These are phyloP conservation scores for Mastomys coucha DNA, from an alignment of 2,113 vertebrate species.

Conservation along the genomic window DNA sequence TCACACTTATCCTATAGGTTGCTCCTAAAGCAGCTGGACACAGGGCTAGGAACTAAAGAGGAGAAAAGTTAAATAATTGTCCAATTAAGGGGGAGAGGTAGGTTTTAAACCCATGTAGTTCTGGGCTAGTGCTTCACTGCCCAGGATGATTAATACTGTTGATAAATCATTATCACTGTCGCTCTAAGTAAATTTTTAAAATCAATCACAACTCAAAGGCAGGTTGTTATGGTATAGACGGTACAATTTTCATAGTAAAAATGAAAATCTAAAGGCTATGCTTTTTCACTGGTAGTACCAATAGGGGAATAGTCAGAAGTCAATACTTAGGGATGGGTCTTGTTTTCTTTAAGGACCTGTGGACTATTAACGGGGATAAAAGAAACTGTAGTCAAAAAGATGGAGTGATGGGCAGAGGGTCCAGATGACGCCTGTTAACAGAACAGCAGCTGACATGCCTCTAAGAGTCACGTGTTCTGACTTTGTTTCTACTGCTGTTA, in stretches of 20 bases:
- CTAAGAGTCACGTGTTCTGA: neutral
- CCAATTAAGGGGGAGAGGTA: conserved; percentile 43
- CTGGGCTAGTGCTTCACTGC: conserved; percentile 17
- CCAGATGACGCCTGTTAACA: neutral
- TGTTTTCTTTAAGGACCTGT: neutral
- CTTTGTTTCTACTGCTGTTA: neutral
- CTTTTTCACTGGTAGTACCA: neutral
- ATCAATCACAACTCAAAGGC: neutral
- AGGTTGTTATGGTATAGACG: neutral
- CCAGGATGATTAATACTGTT: neutral
- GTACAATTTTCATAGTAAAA: neutral
- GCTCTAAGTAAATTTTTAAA: conserved; percentile 37
- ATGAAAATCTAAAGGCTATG: neutral
- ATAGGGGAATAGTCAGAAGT: neutral
- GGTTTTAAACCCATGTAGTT: conserved; percentile 40
- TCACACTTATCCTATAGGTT: neutral
- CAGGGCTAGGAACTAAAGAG: neutral
- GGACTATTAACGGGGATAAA: neutral
- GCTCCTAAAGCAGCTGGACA: neutral
- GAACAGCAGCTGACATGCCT: neutral
- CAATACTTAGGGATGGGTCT: neutral
- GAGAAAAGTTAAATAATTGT: conserved; percentile 50
- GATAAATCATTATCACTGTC: conserved; percentile 8
- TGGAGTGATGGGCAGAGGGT: neutral
- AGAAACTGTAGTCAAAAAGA: neutral